Base-by-base conservation (phyloP, 2,113 vertebrate species). In the Thunnus thynnus region DNA sequence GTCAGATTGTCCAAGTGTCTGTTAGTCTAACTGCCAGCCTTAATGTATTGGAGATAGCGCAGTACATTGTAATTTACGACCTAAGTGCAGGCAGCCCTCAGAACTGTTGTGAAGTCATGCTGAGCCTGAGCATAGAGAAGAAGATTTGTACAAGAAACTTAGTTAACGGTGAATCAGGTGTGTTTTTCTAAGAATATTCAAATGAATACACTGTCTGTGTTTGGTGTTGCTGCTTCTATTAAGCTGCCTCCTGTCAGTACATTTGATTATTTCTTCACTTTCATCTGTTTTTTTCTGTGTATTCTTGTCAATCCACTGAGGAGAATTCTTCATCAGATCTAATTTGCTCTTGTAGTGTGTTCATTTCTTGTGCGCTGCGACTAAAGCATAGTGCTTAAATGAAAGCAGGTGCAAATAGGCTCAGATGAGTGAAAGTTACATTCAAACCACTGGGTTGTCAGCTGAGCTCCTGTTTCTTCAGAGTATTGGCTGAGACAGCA, bases 371-470 rank as follows among this genome's bases (percentile, higher is more conserved):
- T 36, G 61, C 51, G 44, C 20, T 4, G 12, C 5, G 18, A 47
- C 71, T 36, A 11, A 13, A 27, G 22, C 11, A 20, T 36, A 1
- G 10, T 17, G 22, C 17, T 55, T 75, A 20, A 44, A 65, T 68
- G 56, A 80, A 65, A 71, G 63, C 68, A 75, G 61, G 65, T 83
- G 73, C 66, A 55, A 47, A 41, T 7, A 22, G 65, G 14, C 71
- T 12, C 52, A 52, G 54, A 77, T 57, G 32, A 79, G 30, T 46
- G 76, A 62, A 47, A 58, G 73, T 63, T 58, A 17, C n/a, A 36
- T 55, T 67, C 46, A 55, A 78, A 55, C 67, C 67, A 22, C 46
- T 66, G 69, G 60, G 58, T 56, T 79, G 80, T 86, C 80, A 61
- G 41, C 76, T 56, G 27, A 62, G 76, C 72, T 65, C 12, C 36